Conservation (phyloP, 2,113 vertebrate genomes). For the Spermophilus dauricus region DNA sequence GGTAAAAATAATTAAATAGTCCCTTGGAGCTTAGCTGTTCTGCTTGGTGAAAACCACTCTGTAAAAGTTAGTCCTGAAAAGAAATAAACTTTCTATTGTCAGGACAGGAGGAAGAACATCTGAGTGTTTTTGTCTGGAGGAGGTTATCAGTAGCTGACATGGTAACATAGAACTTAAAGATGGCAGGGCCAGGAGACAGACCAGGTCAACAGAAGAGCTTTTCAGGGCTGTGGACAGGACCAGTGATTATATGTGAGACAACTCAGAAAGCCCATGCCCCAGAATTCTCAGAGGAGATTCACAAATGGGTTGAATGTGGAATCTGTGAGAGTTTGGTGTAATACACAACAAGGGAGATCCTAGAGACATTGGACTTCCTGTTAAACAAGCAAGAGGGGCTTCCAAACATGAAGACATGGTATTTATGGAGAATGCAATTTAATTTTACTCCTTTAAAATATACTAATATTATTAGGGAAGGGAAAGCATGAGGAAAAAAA, state of each 20-base stretch:
- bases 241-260: background rate
- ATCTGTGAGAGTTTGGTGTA: background rate
- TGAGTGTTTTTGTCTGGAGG: background rate
- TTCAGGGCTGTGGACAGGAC: background rate
- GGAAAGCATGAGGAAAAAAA: background rate
- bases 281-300: background rate
- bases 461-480: background rate
- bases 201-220: background rate
- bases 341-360: background rate
- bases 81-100: background rate
- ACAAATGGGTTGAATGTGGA: background rate
- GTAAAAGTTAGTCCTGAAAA: background rate
- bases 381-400: background rate
- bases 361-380: background rate
- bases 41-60: background rate
- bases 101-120: background rate
- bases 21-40: background rate
- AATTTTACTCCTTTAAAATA: background rate
- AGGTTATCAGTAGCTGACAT: background rate
- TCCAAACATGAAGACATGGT: background rate
- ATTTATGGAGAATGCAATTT: background rate
- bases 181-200: background rate
- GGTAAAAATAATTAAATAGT: background rate
- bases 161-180: background rate
- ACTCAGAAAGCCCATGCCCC: background rate